Evolutionary conservation across 2,888 invertebrate species (phyloP).

Genomic region (Rhaphigaster nebulosa): DNA sequence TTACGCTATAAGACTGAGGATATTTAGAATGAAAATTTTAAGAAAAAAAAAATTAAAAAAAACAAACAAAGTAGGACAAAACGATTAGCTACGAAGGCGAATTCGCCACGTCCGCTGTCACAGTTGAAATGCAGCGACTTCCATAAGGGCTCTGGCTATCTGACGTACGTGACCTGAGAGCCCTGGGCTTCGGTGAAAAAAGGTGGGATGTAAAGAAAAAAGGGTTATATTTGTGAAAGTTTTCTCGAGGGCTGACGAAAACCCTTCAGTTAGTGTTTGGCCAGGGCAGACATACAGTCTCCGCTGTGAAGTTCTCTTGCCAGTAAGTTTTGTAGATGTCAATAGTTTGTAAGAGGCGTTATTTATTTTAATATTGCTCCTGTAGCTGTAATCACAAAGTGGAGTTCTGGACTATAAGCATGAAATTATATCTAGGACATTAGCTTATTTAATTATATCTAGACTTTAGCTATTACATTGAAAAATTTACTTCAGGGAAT

Average conservation of each 20-base stretch:
- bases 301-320: neutral
- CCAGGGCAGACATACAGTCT: constrained; percentile 28
- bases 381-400: neutral
- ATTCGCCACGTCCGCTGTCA: constrained; percentile 40
- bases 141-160: constrained; percentile 34
- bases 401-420: neutral
- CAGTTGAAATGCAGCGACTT: constrained; percentile 46
- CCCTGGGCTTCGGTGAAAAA: neutral
- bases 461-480: no score
- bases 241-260: constrained; percentile 11
- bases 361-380: neutral
- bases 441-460: no score
- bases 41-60: neutral
- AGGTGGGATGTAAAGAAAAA: constrained; percentile 43
- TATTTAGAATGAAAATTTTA: neutral
- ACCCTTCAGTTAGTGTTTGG: constrained; percentile 35
- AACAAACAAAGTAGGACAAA: neutral
- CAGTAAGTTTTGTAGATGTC: neutral
- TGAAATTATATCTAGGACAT: no score
- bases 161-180: neutral
- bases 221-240: constrained; percentile 44
- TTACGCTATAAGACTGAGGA: no score
- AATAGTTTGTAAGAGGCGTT: neutral
- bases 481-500: no score
- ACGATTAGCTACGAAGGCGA: neutral